Evolutionary conservation across 1,140 invertebrate genomes (phyloP).

Genomic region (Macrosteles quadrilineatus): DNA sequence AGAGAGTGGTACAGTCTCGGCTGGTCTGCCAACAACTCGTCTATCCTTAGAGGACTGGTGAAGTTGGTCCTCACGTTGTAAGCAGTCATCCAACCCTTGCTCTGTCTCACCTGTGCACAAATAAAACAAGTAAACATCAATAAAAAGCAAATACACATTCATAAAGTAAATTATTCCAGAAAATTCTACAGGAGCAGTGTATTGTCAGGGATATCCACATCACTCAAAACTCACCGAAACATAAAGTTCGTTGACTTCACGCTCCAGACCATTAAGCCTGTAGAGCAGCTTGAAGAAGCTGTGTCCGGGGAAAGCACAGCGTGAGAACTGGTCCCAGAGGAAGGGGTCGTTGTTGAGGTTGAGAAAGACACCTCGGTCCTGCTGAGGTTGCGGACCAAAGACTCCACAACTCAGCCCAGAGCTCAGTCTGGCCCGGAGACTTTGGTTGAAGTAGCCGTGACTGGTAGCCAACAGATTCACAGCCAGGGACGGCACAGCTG

Average conservation of each 20-base stretch:
- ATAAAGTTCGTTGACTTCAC: constrained; percentile 49
- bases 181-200: too few species aligned
- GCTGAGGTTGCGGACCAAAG: constrained; percentile 37
- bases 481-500: constrained; percentile 68
- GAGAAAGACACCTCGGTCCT: constrained; percentile 47
- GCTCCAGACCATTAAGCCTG: constrained; percentile 56
- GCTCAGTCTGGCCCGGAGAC: constrained; percentile 55
- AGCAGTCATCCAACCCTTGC: constrained; percentile 71
- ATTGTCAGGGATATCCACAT: too few species aligned
- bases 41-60: constrained; percentile 70
- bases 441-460: constrained; percentile 63
- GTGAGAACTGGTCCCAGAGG: constrained; percentile 59
- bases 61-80: constrained; percentile 80
- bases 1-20: constrained; percentile 63
- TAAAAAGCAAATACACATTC: too few species aligned
- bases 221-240: constrained; percentile 30
- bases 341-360: constrained; percentile 60
- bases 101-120: constrained; percentile 28
- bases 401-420: constrained; percentile 57
- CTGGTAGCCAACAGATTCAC: constrained; percentile 62
- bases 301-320: constrained; percentile 57
- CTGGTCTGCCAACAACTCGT: constrained; percentile 65
- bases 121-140: neutral
- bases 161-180: too few species aligned
- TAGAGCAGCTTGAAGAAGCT: constrained; percentile 60